Percentiles rank a stretch among this genome's conserved stretches.
phyloP scores from a whole-genome alignment of 2,797 vertebrate species.

The Telmatherina bonti region DNA sequence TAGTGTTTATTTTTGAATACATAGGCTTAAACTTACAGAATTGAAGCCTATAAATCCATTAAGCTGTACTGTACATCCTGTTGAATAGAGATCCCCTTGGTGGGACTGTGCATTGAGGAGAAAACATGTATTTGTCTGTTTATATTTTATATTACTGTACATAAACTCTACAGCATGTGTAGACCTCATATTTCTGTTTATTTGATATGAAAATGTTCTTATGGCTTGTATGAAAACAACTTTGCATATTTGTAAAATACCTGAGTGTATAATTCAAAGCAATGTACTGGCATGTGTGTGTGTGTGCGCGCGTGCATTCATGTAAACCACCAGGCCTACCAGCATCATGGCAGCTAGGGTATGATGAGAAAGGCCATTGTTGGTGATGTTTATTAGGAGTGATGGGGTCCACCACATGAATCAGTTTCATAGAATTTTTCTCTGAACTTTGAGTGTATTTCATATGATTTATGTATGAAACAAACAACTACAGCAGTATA shows the following conservation, averaged over 20 bases:
- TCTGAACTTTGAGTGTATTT: constrained; percentile 36
- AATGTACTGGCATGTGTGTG: constrained; percentile 57
- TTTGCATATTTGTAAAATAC: constrained; percentile 81
- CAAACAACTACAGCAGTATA: constrained; percentile 16
- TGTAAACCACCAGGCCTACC: constrained; percentile 63
- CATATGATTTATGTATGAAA: neutral
- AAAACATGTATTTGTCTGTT: constrained; percentile 63
- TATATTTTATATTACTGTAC: constrained; percentile 76
- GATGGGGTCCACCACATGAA: constrained; percentile 26
- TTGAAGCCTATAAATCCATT: constrained; percentile 32
- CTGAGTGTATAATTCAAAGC: constrained; percentile 61
- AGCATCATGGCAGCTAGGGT: constrained; percentile 83
- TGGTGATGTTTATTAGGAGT: constrained; percentile 51
- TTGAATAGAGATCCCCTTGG: constrained; percentile 35
- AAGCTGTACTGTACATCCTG: constrained; percentile 11
- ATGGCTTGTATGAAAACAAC: constrained; percentile 67
- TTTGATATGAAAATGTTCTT: constrained; percentile 77
- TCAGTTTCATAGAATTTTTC: constrained; percentile 2
- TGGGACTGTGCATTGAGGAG: constrained; percentile 45
- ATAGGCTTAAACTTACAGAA: no score
- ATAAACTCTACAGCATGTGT: constrained; percentile 81
- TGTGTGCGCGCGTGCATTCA: constrained; percentile 36
- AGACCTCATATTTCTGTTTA: constrained; percentile 73
- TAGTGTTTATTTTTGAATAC: constrained; percentile 20
- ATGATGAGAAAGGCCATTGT: constrained; percentile 65